Percentiles rank a stretch among this genome's conserved stretches.
Evolutionary conservation across 2,888 invertebrate species (phyloP).

Genomic region (Deilephila porcellus): DNA sequence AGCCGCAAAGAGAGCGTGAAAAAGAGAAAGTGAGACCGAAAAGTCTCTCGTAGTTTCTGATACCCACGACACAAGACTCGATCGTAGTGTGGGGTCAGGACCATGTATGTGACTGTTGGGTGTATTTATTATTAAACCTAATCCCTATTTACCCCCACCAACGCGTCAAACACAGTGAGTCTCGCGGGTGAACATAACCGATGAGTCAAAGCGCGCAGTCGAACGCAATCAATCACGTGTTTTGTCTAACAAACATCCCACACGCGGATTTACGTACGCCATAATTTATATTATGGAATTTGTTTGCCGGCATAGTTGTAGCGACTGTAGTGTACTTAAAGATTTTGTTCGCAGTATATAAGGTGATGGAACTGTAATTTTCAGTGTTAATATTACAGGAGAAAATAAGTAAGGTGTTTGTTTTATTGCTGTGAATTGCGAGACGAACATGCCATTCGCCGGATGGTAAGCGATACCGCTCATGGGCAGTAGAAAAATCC

Average conservation of each 20-base stretch:
- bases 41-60: not conserved
- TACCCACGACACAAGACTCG: not conserved
- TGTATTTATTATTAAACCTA: not conserved
- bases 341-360: too few species aligned
- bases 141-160: not conserved
- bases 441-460: too few species aligned
- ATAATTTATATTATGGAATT: conserved; percentile 13
- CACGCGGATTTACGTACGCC: conserved; percentile 5
- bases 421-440: too few species aligned
- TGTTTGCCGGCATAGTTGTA: not conserved
- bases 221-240: conserved; percentile 21
- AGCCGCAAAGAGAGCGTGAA: too few species aligned
- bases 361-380: too few species aligned
- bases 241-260: conserved; percentile 12
- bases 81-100: too few species aligned
- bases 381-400: too few species aligned
- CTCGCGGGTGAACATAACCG: conserved; percentile 5
- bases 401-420: too few species aligned
- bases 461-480: too few species aligned
- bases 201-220: conserved; percentile 22
- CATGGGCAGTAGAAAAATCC: too few species aligned
- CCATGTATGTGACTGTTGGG: too few species aligned
- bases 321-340: not conserved
- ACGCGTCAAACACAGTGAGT: conserved; percentile 3
- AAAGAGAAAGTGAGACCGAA: too few species aligned